These are phyloP conservation scores for Microcebus ravelobensis DNA, from an alignment of 2,113 vertebrate genomes.

Conservation along the genomic window DNA sequence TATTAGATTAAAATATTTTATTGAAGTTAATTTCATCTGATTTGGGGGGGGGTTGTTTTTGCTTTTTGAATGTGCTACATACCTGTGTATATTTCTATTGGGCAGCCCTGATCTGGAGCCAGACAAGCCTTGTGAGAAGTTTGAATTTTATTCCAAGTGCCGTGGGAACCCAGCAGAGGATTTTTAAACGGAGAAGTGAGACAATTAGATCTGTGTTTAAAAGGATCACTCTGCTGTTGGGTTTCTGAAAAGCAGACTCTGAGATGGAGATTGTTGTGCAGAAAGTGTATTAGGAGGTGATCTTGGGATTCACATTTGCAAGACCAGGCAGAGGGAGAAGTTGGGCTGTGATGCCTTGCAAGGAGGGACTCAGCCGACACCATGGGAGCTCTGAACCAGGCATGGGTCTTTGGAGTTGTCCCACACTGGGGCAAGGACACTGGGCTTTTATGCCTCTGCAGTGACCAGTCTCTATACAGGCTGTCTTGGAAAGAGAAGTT, in stretches of 20 bases:
- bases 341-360: too few relatives aligned
- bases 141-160: neutral
- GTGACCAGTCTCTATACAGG: neutral
- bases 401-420: neutral
- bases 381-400: neutral
- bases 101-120: neutral
- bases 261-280: neutral
- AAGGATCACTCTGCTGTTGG: neutral
- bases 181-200: neutral
- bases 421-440: too few relatives aligned
- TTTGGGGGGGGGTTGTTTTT: neutral
- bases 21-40: neutral
- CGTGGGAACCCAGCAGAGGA: neutral
- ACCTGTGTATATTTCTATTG: neutral
- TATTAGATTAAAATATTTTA: neutral
- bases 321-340: neutral
- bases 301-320: neutral
- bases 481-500: neutral
- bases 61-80: neutral
- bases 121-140: neutral
- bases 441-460: neutral
- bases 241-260: neutral
- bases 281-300: neutral
- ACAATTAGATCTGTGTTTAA: neutral
- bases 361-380: neutral